Percentiles rank a stretch among this genome's conserved stretches.
Conservation (phyloP, 2,888 invertebrate species). For the Drosophila anceps region DNA sequence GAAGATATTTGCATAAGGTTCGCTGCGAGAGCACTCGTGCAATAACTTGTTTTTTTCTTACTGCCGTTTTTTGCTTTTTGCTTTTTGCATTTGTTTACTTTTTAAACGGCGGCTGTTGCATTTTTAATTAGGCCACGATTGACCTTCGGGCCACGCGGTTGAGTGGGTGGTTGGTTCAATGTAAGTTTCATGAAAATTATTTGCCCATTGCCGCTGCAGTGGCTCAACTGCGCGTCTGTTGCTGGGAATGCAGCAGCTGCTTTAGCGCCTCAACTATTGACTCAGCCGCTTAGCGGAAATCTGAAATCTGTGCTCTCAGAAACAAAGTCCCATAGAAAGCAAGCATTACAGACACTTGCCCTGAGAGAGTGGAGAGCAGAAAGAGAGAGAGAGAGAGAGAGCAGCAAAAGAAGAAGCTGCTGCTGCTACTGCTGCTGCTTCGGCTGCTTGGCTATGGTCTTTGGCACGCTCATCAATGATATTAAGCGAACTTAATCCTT, state of each 20-base stretch:
- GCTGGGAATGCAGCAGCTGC: slow-evolving; percentile 66
- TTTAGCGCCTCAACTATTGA: slow-evolving; percentile 47
- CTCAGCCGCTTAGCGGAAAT: slow-evolving; percentile 57
- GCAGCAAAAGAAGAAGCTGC: slow-evolving; percentile 7
- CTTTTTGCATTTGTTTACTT: slow-evolving; percentile 40
- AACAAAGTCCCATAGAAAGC: slow-evolving; percentile 60
- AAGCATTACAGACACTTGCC: slow-evolving; percentile 50
- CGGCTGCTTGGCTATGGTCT: slow-evolving; percentile 12
- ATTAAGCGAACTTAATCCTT: slow-evolving; percentile 79
- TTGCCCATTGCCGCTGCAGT: background rate
- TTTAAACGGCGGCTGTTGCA: slow-evolving; percentile 52
- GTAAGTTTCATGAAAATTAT: slow-evolving; percentile 9
- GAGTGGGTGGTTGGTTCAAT: background rate
- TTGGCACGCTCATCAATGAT: slow-evolving; percentile 74
- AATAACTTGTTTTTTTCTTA: slow-evolving; percentile 37
- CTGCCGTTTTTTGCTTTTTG: background rate
- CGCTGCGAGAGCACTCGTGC: slow-evolving; percentile 41
- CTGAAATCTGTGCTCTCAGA: slow-evolving; percentile 56
- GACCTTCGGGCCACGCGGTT: slow-evolving; percentile 52
- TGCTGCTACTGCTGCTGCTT: background rate
- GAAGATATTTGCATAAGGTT: slow-evolving; percentile 73
- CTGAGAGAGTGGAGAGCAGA: background rate
- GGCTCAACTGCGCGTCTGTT: background rate
- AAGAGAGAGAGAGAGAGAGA: background rate
- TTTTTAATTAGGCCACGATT: slow-evolving; percentile 65